phyloP scores from a whole-genome alignment of 2,797 vertebrate genomes.

The Karalla daura region DNA sequence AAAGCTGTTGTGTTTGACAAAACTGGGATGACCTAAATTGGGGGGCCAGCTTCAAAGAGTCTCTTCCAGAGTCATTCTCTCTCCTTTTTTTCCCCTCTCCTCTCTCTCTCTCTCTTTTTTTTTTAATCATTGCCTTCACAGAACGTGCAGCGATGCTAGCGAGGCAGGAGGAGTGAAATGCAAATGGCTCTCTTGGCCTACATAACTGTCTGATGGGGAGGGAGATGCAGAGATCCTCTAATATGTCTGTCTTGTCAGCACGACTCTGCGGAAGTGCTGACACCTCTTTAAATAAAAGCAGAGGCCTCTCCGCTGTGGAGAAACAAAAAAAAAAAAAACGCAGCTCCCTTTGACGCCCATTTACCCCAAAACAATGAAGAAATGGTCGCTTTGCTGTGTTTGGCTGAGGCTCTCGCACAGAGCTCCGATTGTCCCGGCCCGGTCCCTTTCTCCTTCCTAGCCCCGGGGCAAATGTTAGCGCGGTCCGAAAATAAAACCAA shows the following conservation, averaged over 20 bases:
- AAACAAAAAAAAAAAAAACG: too few relatives aligned
- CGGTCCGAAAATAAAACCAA: slow-evolving; percentile 36
- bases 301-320: slow-evolving; percentile 37
- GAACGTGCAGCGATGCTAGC: slow-evolving; percentile 58
- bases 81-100: too few relatives aligned
- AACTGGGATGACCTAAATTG: slow-evolving; percentile 76
- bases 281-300: slow-evolving; percentile 48
- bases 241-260: slow-evolving; percentile 71
- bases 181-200: slow-evolving; percentile 82
- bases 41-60: slow-evolving; percentile 71
- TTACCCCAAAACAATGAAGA: slow-evolving; percentile 2
- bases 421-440: slow-evolving; percentile 16
- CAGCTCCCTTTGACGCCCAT: slow-evolving; percentile 31
- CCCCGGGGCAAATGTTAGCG: slow-evolving; percentile 24
- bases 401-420: slow-evolving; percentile 2
- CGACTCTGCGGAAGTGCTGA: slow-evolving; percentile 67
- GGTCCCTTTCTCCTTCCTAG: slow-evolving; percentile 1
- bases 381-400: slow-evolving; percentile 14
- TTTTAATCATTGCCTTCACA: slow-evolving; percentile 58
- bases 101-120: background rate
- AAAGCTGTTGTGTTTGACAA: slow-evolving; percentile 69
- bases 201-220: slow-evolving; percentile 68
- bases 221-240: slow-evolving; percentile 72
- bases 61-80: slow-evolving; percentile 36
- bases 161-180: slow-evolving; percentile 68